These are phyloP conservation scores for Thamnaconus septentrionalis DNA, from an alignment of 2,113 vertebrate genomes.

Conservation along the genomic window DNA sequence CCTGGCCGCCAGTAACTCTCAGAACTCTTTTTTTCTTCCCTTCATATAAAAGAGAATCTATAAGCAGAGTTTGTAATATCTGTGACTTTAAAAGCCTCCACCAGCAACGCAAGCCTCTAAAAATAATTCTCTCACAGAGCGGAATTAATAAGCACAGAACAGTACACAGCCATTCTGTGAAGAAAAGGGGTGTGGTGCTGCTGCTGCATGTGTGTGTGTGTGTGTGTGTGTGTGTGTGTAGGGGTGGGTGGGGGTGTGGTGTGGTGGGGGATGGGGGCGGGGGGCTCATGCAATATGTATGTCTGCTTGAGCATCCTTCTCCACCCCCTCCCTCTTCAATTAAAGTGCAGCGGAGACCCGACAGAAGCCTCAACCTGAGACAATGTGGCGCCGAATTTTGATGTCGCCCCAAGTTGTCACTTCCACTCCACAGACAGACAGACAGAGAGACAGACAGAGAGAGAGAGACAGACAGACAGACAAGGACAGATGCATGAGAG, in stretches of 20 bases:
- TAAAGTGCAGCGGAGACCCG: slow-evolving; percentile 71
- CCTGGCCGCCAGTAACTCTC: slow-evolving; percentile 48
- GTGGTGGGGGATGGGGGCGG: slow-evolving; percentile 6
- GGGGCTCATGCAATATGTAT: slow-evolving; percentile 77
- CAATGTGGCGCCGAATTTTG: slow-evolving; percentile 63
- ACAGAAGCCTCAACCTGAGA: slow-evolving; percentile 69
- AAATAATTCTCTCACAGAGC: slow-evolving; percentile 78
- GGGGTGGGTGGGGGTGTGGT: not conserved
- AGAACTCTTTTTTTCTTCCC: slow-evolving; percentile 47
- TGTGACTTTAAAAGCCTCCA: slow-evolving; percentile 77
- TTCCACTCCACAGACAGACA: not conserved
- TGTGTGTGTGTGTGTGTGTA: too few relatives aligned
- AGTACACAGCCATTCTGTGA: slow-evolving; percentile 75
- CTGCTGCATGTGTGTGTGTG: too few relatives aligned
- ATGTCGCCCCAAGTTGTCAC: slow-evolving; percentile 61
- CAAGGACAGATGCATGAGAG: not conserved
- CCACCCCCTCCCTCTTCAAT: slow-evolving; percentile 62
- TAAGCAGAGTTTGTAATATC: slow-evolving; percentile 67
- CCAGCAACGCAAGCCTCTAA: slow-evolving; percentile 73
- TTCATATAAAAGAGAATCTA: slow-evolving; percentile 68
- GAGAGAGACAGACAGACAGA: not conserved
- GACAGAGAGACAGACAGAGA: slow-evolving; percentile 8
- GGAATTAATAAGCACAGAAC: slow-evolving; percentile 78
- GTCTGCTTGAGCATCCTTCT: slow-evolving; percentile 70
- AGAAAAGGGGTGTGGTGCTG: slow-evolving; percentile 66